Evolutionary conservation across 2,888 invertebrate genomes (phyloP), one percentile per base, ranked within the genome.

Genomic region (Eristalis tenax): DNA sequence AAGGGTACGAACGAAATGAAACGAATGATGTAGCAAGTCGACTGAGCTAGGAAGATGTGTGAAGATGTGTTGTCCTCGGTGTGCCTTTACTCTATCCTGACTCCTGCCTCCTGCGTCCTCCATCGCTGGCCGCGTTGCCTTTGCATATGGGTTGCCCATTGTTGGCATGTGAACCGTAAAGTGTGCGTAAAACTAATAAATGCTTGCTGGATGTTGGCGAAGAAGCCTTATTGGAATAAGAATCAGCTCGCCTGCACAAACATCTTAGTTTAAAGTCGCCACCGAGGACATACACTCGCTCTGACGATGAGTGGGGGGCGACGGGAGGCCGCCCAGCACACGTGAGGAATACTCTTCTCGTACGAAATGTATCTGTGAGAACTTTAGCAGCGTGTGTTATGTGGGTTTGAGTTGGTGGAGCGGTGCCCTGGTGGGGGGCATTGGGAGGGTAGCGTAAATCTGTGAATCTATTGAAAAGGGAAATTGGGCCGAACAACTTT

Each of bases 251-350:
- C 50, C 50, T 64, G 61, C 63, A 68, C 70, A 83, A 57, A 83
- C 66, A 87, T 79, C 78, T 83, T 73, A 87, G 87, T 87, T 87
- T 83, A 83, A 87, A 83, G 83, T 87, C 83, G 79, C 73, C 76
- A 65, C 71, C 50, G 73, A 65, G n/a, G 82, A 69, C 71, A 22
- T n/a, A 40, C 11, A 15, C 26, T 28, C 5, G 6, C 15, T 65
- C n/a, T 26, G 74, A 23, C 15, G 15, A 1, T n/a, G 32, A 5
- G 64, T 18, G 23, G 23, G 5, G 6, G 2, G 32, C 4, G 32
- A 32, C 32, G 32, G 32, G 6, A 3, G 32, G 6, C 32, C 5
- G 4, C 32, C 68, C 61, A 22, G 32, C 59, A 59, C 76, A 75
- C 59, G 64, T 40, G 61, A 61, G 50, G n/a, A 40, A 11, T 8